Base-by-base conservation (phyloP, 2,797 vertebrate genomes). In the Chrysocyon brachyurus region DNA sequence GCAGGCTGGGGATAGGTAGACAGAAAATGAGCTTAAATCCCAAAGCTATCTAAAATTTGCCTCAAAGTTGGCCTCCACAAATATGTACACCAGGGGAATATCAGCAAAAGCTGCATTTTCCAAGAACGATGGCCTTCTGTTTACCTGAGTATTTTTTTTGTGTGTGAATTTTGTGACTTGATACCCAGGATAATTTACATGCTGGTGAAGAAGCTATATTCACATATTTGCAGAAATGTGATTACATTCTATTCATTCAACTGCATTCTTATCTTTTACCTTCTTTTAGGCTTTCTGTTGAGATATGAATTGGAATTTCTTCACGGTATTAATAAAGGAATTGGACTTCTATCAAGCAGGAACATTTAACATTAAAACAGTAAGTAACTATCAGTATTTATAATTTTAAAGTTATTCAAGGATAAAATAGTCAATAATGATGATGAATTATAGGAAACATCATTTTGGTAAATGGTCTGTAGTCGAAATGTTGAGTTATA, bases 241-340 rank as follows among this genome's bases (percentile, higher is more conserved):
- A 94, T 89, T 77, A 70, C 15, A 96, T 28, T 79, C 26, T 52
- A 5, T 19, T 49, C 33, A 64, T 79, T 90, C 87, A 52, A 3
- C 75, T 70, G 36, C 0, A 61, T 6, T 5, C 57, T 73, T 85
- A 40, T 94, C 63, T 95, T 96, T 88, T 57, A 70, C 75, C 57
- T 91, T 63, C 83, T 94, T 84, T 82, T 87, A 96, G 54, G 94
- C 64, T 82, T 68, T 93, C 46, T 88, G 66, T 57, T 95, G 59
- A 97, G 87, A 91, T 64, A 64, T 1, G 49, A 68, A 90, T 36
- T 68, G 61, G 87, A 96, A 97, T 96, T 97, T 57, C n/a, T 82
- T n/a, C 78, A n/a, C 4, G 54, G 12, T 63, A 28, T 59, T 66
- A 87, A 59, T 49, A 61, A 87, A 77, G 49, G 40, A 89, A 78